These are phyloP conservation scores for Ormyrus nitidulus DNA, from an alignment of 2,888 invertebrate species.

Conservation along the genomic window DNA sequence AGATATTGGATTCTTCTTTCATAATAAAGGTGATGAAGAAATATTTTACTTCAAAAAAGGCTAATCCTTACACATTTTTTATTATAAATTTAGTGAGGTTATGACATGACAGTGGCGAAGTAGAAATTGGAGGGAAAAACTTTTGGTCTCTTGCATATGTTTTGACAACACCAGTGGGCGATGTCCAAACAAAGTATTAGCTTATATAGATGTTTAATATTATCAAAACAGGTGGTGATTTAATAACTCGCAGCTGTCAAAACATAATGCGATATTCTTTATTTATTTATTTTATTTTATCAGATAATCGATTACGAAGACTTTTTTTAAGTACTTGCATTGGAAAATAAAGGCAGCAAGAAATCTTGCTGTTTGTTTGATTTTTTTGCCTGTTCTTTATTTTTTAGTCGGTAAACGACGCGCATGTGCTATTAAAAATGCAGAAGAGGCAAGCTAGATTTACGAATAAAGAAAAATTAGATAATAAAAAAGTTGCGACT, in stretches of 20 bases:
- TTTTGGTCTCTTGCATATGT: background rate
- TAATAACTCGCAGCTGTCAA: too few relatives aligned
- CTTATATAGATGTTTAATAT: background rate
- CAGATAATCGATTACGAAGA: too few relatives aligned
- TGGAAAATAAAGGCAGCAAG: too few relatives aligned
- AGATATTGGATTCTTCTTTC: too few relatives aligned
- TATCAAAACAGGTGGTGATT: background rate
- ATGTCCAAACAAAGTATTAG: background rate
- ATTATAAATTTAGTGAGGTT: slow-evolving; percentile 25
- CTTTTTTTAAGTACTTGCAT: too few relatives aligned
- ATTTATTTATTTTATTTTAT: too few relatives aligned
- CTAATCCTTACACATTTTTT: too few relatives aligned
- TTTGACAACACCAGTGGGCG: background rate
- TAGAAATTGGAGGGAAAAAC: slow-evolving; percentile 32
- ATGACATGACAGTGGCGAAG: background rate
- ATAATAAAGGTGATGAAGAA: too few relatives aligned
- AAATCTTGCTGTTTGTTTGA: too few relatives aligned
- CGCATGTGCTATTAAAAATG: background rate
- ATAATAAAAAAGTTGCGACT: background rate
- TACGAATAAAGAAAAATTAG: background rate
- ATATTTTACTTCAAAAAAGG: too few relatives aligned
- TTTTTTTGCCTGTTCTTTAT: background rate
- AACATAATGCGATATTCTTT: too few relatives aligned
- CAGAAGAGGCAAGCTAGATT: background rate
- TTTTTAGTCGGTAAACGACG: background rate